phyloP scores from a whole-genome alignment of 2,797 vertebrate species.

The Anguilla marmorata region DNA sequence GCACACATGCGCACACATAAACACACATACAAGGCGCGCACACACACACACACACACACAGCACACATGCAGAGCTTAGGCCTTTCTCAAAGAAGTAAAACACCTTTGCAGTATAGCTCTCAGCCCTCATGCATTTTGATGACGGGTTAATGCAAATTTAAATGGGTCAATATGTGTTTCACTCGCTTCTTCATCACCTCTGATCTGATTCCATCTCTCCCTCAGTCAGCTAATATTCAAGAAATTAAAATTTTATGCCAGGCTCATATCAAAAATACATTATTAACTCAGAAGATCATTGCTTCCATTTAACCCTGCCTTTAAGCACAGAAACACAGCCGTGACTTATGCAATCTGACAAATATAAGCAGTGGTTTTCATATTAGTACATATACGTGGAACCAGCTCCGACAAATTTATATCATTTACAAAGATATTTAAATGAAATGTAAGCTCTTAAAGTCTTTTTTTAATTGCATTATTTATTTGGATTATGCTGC shows the following conservation, averaged over 20 bases:
- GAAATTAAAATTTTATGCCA: conserved; percentile 21
- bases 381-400: not conserved
- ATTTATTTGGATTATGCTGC: not conserved
- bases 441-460: not conserved
- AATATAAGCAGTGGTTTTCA: not conserved
- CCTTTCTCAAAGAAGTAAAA: not conserved
- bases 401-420: not conserved
- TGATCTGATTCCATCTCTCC: conserved; percentile 19
- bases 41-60: not conserved
- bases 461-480: not conserved
- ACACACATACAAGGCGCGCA: not conserved
- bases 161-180: conserved; percentile 16
- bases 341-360: conserved; percentile 3
- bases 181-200: conserved; percentile 5
- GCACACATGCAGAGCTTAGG: not conserved
- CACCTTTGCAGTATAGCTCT: not conserved
- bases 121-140: conserved; percentile 16
- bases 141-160: conserved; percentile 18
- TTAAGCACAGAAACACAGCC: conserved; percentile 16
- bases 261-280: conserved; percentile 21
- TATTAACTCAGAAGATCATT: not conserved
- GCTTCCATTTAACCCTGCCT: conserved; percentile 8
- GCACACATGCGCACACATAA: not conserved
- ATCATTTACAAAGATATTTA: not conserved
- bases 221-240: conserved; percentile 16